These are phyloP conservation scores for Darevskia mixta DNA, from an alignment of 2,797 vertebrate genomes.

Conservation along the genomic window DNA sequence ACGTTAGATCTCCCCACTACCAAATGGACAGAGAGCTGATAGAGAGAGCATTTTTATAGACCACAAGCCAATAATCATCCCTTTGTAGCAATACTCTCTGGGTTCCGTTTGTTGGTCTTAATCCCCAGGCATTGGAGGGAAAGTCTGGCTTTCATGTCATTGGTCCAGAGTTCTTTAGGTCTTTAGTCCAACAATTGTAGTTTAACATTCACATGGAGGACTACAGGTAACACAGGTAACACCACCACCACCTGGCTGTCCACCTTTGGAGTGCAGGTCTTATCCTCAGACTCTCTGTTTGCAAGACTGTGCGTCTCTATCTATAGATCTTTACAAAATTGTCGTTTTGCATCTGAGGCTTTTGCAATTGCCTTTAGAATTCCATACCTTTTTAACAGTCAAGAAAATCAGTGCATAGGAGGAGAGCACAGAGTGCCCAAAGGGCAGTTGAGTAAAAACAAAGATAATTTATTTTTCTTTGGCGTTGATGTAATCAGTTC, in stretches of 20 bases:
- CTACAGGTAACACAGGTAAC: conserved; percentile 17
- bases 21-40: no score
- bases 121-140: no score
- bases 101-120: no score
- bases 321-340: not conserved
- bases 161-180: conserved; percentile 32
- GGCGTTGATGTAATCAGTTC: not conserved
- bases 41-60: no score
- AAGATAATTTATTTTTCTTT: conserved; percentile 7
- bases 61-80: no score
- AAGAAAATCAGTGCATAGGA: no score
- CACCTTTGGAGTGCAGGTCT: not conserved
- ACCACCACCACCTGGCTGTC: conserved; percentile 30
- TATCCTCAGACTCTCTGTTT: not conserved
- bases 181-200: conserved; percentile 1
- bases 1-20: no score
- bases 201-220: no score
- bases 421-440: not conserved
- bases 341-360: not conserved
- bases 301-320: not conserved
- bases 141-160: no score
- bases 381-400: not conserved
- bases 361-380: not conserved
- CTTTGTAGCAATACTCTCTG: no score
- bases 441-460: not conserved